Conservation (phyloP, 2,888 invertebrate species). For the Endomychus coccineus region DNA sequence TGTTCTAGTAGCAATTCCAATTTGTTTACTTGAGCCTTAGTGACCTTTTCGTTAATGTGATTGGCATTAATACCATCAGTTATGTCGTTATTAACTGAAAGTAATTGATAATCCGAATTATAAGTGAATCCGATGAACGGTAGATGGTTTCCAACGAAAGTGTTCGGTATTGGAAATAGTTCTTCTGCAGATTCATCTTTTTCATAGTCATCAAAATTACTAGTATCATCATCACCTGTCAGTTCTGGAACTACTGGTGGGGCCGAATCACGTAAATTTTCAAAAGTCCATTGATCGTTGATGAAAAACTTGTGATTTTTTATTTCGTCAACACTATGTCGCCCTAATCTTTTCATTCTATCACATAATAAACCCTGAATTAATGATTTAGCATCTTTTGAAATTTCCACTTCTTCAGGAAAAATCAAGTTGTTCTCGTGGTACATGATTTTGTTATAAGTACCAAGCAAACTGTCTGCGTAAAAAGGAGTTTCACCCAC, state of each 20-base stretch:
- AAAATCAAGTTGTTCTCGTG: conserved; percentile 93
- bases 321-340: conserved; percentile 90
- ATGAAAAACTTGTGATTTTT: conserved; percentile 91
- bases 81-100: conserved; percentile 50
- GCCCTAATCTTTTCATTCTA: conserved; percentile 69
- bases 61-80: conserved; percentile 59
- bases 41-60: conserved; percentile 42
- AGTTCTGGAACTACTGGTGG: conserved; percentile 97
- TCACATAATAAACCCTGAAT: conserved; percentile 89
- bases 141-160: conserved; percentile 96
- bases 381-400: conserved; percentile 76
- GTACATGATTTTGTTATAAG: conserved; percentile 99
- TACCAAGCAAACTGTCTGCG: conserved; percentile 95
- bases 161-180: conserved; percentile 92
- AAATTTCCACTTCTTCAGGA: conserved; percentile 92
- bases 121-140: conserved; percentile 92
- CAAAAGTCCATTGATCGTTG: conserved; percentile 97
- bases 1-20: conserved; percentile 69
- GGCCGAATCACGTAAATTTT: conserved; percentile 85
- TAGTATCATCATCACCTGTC: conserved; percentile 93
- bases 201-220: conserved; percentile 97
- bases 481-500: conserved; percentile 98
- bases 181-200: conserved; percentile 90
- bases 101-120: conserved; percentile 82
- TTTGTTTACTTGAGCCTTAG: conserved; percentile 50